phyloP scores from a whole-genome alignment of 2,888 invertebrate genomes.

The Calephelis perditalis region DNA sequence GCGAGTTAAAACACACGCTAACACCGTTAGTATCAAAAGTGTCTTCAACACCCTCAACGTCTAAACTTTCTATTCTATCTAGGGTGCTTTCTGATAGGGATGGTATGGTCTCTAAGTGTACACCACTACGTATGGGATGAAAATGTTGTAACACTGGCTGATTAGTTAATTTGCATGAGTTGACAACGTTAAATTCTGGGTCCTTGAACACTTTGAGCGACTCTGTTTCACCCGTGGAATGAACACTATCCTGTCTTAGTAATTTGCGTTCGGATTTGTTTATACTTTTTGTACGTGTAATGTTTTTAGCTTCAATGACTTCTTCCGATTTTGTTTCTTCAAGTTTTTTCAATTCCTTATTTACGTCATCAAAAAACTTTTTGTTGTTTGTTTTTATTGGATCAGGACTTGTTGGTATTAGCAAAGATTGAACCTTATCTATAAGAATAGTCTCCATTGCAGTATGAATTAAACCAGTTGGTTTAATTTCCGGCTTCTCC shows the following conservation, averaged over 20 bases:
- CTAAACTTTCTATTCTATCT: slow-evolving; percentile 53
- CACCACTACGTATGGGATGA: slow-evolving; percentile 57
- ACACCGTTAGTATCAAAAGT: slow-evolving; percentile 54
- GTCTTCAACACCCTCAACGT: slow-evolving; percentile 44
- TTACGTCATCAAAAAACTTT: slow-evolving; percentile 63
- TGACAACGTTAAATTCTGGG: slow-evolving; percentile 38
- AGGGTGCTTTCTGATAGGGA: slow-evolving; percentile 59
- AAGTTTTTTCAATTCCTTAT: slow-evolving; percentile 55
- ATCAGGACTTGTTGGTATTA: slow-evolving; percentile 60
- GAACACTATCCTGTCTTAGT: slow-evolving; percentile 56
- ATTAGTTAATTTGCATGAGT: slow-evolving; percentile 45
- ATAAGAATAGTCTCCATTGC: slow-evolving; percentile 78
- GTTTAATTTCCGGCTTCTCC: slow-evolving; percentile 48
- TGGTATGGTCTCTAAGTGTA: slow-evolving; percentile 63
- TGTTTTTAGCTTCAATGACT: slow-evolving; percentile 21
- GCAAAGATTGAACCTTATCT: slow-evolving; percentile 69
- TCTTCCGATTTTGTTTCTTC: slow-evolving; percentile 42
- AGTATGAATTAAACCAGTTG: slow-evolving; percentile 65
- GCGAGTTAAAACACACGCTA: slow-evolving; percentile 77
- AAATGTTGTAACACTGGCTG: slow-evolving; percentile 55
- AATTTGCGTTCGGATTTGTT: slow-evolving; percentile 43
- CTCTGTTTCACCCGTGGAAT: slow-evolving; percentile 40
- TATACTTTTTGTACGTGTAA: slow-evolving; percentile 14
- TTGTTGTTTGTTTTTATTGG: slow-evolving; percentile 39
- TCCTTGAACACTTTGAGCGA: slow-evolving; percentile 60